Conservation (phyloP, 2,888 invertebrate genomes). For the Megastigmus dorsalis region DNA sequence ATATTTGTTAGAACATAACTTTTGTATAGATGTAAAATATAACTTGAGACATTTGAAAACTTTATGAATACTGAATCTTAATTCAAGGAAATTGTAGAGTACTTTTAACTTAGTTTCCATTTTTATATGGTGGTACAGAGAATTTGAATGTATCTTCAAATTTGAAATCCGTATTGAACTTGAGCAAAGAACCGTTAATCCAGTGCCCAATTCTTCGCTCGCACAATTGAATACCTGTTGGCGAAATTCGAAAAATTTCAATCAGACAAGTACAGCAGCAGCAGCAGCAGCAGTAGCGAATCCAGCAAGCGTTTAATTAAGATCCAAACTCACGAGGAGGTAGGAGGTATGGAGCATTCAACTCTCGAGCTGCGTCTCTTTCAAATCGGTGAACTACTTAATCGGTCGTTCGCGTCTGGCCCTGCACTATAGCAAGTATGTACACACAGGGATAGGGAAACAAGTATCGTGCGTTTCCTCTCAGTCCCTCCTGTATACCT, state of each 20-base stretch:
- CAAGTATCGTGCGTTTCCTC: constrained; percentile 6
- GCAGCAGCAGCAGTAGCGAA: too few species aligned
- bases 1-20: too few species aligned
- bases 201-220: too few species aligned
- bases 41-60: too few species aligned
- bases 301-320: constrained; percentile 24
- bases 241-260: background rate
- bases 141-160: too few species aligned
- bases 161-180: too few species aligned
- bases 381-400: constrained; percentile 22
- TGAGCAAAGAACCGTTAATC: too few species aligned
- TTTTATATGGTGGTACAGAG: too few species aligned
- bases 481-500: background rate
- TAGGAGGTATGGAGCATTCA: background rate
- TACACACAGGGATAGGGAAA: background rate
- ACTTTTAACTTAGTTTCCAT: too few species aligned
- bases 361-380: constrained; percentile 1
- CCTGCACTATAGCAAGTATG: background rate
- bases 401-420: constrained; percentile 35
- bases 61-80: too few species aligned
- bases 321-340: constrained; percentile 31
- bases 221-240: background rate
- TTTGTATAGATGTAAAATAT: too few species aligned
- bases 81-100: too few species aligned
- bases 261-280: constrained; percentile 14